Conservation (phyloP, 2,797 vertebrate genomes). For the Brachyalestes nurse region DNA sequence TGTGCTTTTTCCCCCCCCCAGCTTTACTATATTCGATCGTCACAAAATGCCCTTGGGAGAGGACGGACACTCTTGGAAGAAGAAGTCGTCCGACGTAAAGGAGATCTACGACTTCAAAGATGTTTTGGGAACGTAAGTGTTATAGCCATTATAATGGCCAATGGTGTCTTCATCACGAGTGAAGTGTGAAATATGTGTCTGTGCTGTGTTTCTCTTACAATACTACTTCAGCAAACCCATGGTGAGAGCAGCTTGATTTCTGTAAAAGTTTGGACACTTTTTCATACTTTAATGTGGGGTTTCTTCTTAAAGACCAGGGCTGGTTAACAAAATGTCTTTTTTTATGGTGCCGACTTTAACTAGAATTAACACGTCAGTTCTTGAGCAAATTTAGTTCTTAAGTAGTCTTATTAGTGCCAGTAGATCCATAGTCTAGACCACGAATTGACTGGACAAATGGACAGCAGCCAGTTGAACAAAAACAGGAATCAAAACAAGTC, state of each 20-base stretch:
- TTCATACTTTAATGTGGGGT: too few relatives aligned
- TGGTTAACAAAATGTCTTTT: too few relatives aligned
- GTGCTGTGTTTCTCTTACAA: background rate
- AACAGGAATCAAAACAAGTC: too few relatives aligned
- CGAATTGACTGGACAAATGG: too few relatives aligned
- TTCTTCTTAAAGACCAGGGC: too few relatives aligned
- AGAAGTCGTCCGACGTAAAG: conserved; percentile 80
- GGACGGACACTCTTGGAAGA: conserved; percentile 81
- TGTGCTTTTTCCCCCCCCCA: conserved; percentile 49
- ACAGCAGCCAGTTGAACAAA: too few relatives aligned
- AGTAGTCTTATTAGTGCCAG: too few relatives aligned
- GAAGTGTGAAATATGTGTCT: background rate
- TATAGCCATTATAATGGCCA: background rate
- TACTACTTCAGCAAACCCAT: background rate
- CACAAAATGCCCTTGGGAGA: conserved; percentile 83
- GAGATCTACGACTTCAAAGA: conserved; percentile 85
- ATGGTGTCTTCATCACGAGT: background rate
- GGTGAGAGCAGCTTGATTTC: background rate
- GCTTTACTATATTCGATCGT: conserved; percentile 68
- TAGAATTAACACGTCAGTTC: too few relatives aligned
- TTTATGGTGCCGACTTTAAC: too few relatives aligned
- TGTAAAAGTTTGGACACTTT: too few relatives aligned
- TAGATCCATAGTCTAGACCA: too few relatives aligned
- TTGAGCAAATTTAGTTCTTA: too few relatives aligned
- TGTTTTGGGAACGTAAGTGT: conserved; percentile 82